These are phyloP conservation scores for Tiaroga cobitis DNA, from an alignment of 2,797 vertebrate species.

Conservation along the genomic window DNA sequence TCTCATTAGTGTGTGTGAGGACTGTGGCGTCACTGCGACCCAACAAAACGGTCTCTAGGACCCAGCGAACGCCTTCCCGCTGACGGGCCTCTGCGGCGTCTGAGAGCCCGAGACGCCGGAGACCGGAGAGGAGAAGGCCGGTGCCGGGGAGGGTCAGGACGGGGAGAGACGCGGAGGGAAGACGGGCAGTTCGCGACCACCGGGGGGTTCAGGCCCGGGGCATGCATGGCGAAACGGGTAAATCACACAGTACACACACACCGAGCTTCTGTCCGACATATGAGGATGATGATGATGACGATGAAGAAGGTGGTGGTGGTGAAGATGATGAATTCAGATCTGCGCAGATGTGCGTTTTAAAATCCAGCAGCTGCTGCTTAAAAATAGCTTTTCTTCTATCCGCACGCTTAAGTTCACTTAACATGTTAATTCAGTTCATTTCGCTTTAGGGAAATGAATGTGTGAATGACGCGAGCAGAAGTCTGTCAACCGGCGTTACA, in stretches of 20 bases:
- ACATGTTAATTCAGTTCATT: not conserved
- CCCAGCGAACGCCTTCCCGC: constrained; percentile 54
- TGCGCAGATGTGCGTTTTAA: constrained; percentile 55
- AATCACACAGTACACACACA: constrained; percentile 53
- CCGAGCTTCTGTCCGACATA: constrained; percentile 20
- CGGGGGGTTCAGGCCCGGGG: constrained; percentile 67
- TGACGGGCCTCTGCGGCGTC: constrained; percentile 64
- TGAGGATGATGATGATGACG: constrained; percentile 22
- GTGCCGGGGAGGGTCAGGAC: constrained; percentile 63
- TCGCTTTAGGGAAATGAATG: not conserved
- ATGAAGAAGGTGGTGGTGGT: not conserved
- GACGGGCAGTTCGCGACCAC: constrained; percentile 65
- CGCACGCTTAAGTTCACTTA: not conserved
- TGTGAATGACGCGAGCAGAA: not conserved
- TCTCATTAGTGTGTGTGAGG: not conserved
- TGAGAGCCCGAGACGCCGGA: constrained; percentile 62
- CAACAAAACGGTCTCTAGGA: constrained; percentile 56
- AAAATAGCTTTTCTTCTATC: constrained; percentile 47
- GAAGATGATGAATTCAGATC: constrained; percentile 31
- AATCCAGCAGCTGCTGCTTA: constrained; percentile 46
- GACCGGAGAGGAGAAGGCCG: constrained; percentile 67
- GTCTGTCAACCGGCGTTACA: constrained; percentile 22
- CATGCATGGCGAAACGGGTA: constrained; percentile 64
- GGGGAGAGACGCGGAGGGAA: constrained; percentile 71
- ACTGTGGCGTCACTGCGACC: constrained; percentile 45